A percentile compares a stretch with the other conserved stretches of the same genome.
Conservation (phyloP, 2,888 invertebrate genomes). For the Stenurella melanura region DNA sequence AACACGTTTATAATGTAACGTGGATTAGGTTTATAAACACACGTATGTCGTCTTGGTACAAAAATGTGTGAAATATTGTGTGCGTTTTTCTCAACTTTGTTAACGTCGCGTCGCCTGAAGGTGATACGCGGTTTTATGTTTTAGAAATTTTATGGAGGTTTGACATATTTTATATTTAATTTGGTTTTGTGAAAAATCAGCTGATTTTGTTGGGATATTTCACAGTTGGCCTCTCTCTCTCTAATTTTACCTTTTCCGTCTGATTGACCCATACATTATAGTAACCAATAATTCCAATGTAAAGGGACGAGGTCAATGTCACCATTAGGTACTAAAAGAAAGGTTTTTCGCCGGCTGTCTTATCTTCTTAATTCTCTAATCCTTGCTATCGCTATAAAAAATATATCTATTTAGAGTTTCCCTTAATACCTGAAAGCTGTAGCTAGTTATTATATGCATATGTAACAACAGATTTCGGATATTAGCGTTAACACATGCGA, state of each 20-base stretch:
- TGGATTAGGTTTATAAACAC: background rate
- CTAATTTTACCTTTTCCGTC: no score
- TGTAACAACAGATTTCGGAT: background rate
- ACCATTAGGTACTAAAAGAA: no score
- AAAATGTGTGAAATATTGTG: background rate
- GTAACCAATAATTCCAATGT: no score
- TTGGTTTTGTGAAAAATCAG: background rate
- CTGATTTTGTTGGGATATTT: no score
- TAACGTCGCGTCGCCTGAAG: background rate
- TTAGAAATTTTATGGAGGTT: background rate
- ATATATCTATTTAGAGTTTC: no score
- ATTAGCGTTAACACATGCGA: background rate
- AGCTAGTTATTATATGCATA: background rate
- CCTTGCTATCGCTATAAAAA: no score
- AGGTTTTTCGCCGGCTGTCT: no score
- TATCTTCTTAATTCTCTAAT: no score
- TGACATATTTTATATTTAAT: background rate
- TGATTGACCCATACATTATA: no score
- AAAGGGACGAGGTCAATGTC: no score
- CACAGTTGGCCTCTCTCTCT: no score
- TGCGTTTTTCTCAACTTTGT: background rate
- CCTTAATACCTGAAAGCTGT: no score
- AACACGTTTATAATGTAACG: background rate
- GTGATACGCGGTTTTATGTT: background rate
- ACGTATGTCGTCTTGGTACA: background rate